These are phyloP conservation scores for Anguilla pacifica DNA, from an alignment of 2,797 vertebrate species.

Conservation along the genomic window DNA sequence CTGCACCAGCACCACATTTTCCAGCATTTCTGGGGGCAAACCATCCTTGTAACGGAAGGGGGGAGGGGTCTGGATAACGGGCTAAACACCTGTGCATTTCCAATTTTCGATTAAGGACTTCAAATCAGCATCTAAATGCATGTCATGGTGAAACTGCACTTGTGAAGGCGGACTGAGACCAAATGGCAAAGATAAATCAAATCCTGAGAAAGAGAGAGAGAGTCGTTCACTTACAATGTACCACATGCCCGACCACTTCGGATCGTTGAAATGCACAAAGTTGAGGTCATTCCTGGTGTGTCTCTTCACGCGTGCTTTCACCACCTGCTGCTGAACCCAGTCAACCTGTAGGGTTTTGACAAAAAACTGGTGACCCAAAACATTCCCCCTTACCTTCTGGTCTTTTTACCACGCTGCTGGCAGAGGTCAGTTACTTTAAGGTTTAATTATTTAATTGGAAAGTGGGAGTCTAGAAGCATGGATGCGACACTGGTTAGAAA, in stretches of 20 bases:
- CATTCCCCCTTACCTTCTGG: neutral
- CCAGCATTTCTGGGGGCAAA: neutral
- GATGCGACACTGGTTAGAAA: neutral
- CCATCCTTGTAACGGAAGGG: neutral
- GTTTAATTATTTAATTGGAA: neutral
- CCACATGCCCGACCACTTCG: slow-evolving; percentile 94
- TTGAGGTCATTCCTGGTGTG: slow-evolving; percentile 62
- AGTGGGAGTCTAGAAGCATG: neutral
- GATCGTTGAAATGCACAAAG: slow-evolving; percentile 82
- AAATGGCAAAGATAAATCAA: neutral
- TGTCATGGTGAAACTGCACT: neutral
- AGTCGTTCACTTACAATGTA: slow-evolving; percentile 81
- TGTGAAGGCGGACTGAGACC: neutral
- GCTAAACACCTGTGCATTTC: neutral
- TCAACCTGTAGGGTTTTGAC: slow-evolving; percentile 71
- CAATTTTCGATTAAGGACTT: neutral
- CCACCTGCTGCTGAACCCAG: slow-evolving; percentile 87
- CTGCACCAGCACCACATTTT: neutral
- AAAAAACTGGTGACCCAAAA: slow-evolving; percentile 1
- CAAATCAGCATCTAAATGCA: neutral
- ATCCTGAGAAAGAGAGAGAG: neutral
- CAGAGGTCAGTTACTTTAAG: neutral
- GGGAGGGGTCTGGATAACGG: neutral
- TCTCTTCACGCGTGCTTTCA: slow-evolving; percentile 85
- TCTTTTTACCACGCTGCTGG: neutral